Conservation (phyloP, 2,113 vertebrate species). For the Scytalopus superciliaris region DNA sequence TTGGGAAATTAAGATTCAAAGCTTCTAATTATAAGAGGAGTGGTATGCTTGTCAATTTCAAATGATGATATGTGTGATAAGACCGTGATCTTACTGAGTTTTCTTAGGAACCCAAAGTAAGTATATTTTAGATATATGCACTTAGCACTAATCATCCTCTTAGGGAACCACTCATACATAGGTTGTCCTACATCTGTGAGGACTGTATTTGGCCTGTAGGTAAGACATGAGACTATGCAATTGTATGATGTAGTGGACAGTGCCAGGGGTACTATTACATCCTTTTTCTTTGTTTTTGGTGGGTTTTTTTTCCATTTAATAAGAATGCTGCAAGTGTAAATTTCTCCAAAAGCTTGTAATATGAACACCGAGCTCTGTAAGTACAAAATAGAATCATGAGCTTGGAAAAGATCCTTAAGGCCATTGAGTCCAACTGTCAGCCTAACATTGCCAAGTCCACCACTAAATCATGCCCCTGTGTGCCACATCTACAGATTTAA, state of each 20-base stretch:
- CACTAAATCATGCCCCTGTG: neutral
- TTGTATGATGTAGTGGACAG: neutral
- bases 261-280: fast-evolving
- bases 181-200: neutral
- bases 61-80: neutral
- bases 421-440: neutral
- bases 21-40: constrained; percentile 5
- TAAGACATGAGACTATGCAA: neutral
- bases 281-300: neutral
- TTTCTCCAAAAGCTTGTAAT: neutral
- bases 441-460: neutral
- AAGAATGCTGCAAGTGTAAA: neutral
- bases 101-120: neutral
- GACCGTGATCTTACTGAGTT: neutral
- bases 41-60: neutral
- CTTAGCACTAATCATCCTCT: neutral
- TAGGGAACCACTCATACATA: neutral
- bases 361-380: neutral
- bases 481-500: neutral
- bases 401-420: neutral
- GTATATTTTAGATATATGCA: neutral
- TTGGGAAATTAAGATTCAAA: constrained; percentile 20
- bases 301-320: neutral
- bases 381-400: neutral
- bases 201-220: neutral